A percentile compares a stretch with the other conserved stretches of the same genome.
These are phyloP conservation scores for Crotophaga sulcirostris DNA, from an alignment of 2,113 vertebrate species.

Conservation along the genomic window DNA sequence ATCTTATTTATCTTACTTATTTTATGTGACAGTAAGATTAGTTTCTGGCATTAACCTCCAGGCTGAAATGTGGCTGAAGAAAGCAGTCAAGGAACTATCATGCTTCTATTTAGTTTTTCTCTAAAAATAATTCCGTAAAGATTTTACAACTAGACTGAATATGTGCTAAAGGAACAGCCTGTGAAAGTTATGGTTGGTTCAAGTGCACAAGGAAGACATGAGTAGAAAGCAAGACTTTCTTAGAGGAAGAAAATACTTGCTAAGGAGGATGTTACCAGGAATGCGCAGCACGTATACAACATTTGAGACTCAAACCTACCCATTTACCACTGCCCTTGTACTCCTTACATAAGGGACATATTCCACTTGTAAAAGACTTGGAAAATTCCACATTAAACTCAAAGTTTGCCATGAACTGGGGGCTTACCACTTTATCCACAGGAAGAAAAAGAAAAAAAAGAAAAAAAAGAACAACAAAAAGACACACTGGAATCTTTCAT, in stretches of 20 bases:
- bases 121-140: not conserved
- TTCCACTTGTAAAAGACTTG: not conserved
- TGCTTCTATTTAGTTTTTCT: not conserved
- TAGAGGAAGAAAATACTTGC: not conserved
- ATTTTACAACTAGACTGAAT: not conserved
- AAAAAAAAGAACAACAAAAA: no score
- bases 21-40: not conserved
- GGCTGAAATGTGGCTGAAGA: not conserved
- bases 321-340: not conserved
- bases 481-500: not conserved
- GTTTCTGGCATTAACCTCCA: not conserved
- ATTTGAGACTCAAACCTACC: not conserved
- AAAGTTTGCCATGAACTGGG: not conserved
- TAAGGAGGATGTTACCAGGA: not conserved
- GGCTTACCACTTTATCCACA: not conserved
- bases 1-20: not conserved
- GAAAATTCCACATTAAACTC: not conserved
- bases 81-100: not conserved
- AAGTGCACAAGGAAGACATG: not conserved
- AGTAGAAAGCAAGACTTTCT: not conserved
- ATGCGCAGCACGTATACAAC: no score
- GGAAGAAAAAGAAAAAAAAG: no score
- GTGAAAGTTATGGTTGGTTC: not conserved
- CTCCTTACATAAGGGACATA: not conserved
- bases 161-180: not conserved